Evolutionary conservation across 1,140 invertebrate species (phyloP), one percentile per base, ranked within the genome.

Genomic region (Eufriesea mexicana): DNA sequence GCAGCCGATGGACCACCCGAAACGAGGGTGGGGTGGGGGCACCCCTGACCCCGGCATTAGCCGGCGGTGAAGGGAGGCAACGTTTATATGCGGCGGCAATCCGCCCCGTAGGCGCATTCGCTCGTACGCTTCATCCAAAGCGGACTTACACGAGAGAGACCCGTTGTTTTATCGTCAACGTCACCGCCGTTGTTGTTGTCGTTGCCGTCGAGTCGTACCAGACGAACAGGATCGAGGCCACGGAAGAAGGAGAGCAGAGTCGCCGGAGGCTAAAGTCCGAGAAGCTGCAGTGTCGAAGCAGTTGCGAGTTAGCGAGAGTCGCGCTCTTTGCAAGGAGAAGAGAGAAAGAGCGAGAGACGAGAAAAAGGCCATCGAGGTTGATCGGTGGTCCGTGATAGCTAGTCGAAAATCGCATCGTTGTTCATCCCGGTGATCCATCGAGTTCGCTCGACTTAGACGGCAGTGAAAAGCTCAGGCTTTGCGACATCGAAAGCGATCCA

Each of bases 61-160:
- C 76, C 89, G 88, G 86, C 90, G 90, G 94, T 94, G 94, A 94
- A 94, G 94, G 94, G 94, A 94, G 93, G 93, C 91, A 93, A 93
- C 93, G 93, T 94, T 94, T 94, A 94, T 94, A 94, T 92, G 93
- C 93, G 86, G 88, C 90, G 84, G 85, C 91, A 91, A 94, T 91
- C 91, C 91, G 94, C 93, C 93, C 94, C 87, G 91, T 91, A 87
- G 90, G 90, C 93, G 92, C 94, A 94, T 94, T 94, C 93, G 93
- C 93, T 94, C 92, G 93, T 93, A 93, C 91, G 92, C 93, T 93
- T 93, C 92, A 91, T 92, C 88, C 92, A 91, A 93, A 94, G 93
- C 91, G 93, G 91, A 91, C 88, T 91, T 83, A 83, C 51, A 79
- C 83, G 73, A 74, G 47, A 75, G 51, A 59, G 45, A 83, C 75